phyloP scores from a whole-genome alignment of 2,888 invertebrate genomes.

The Ophion ventricosus region DNA sequence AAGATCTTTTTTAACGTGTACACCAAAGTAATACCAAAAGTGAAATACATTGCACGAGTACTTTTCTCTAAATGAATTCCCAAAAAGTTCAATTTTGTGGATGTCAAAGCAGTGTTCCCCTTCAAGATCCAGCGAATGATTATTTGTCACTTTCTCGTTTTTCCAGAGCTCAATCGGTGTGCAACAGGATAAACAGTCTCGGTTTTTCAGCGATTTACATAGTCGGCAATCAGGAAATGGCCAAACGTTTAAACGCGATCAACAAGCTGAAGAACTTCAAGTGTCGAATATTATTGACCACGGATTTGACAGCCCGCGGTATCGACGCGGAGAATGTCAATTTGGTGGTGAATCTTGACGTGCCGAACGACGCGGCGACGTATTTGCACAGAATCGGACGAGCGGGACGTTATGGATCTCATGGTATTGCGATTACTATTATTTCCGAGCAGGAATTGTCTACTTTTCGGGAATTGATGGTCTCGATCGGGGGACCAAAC shows the following conservation, averaged over 20 bases:
- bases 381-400: constrained; percentile 98
- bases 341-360: constrained; percentile 96
- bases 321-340: constrained; percentile 97
- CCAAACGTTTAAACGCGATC: constrained; percentile 90
- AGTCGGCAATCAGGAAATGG: constrained; percentile 92
- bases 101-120: not conserved
- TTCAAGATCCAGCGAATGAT: not conserved
- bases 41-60: no score
- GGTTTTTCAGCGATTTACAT: constrained; percentile 93
- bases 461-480: constrained; percentile 86
- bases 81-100: no score
- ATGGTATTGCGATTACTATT: constrained; percentile 91
- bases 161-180: constrained; percentile 90
- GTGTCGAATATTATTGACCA: constrained; percentile 94
- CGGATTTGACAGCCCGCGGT: constrained; percentile 96
- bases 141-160: not conserved
- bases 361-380: constrained; percentile 91
- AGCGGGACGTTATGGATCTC: constrained; percentile 96
- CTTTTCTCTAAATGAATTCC: no score
- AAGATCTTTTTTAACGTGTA: no score
- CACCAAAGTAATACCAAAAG: no score
- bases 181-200: constrained; percentile 87
- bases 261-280: constrained; percentile 91
- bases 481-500: constrained; percentile 85
- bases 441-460: constrained; percentile 87